Base-by-base conservation (phyloP, 2,113 vertebrate genomes). In the Microtus ochrogaster region DNA sequence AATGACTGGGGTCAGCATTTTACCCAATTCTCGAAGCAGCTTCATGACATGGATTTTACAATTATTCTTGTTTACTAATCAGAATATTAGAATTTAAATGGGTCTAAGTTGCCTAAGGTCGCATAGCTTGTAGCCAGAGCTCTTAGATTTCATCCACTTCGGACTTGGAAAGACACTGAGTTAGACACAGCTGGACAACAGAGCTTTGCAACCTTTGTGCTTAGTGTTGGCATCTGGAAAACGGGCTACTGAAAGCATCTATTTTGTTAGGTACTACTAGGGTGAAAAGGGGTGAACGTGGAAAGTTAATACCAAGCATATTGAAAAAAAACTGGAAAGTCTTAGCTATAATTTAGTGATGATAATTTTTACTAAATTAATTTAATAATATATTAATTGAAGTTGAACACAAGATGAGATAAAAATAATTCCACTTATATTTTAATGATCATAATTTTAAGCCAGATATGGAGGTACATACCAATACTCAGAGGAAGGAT, bases 341-440 rank as follows among this genome's bases (percentile, higher is more conserved):
- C 84, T 83, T 83, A 81, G 24, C 68, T 44, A 79, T 36, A 49
- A 33, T 28, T 89, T 95, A 84, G 90, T 86, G 74, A 68, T 81
- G 28, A 88, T 65, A n/a, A 79, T 82, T 90, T 73, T 21, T 73
- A 93, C 91, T 88, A 87, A 81, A 85, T 86, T 58, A 70, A 39
- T 93, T 76, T 0, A 81, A 22, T 33, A 85, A 26, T 49, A 26
- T 3, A 94, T 21, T 77, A 66, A 82, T 19, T 55, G 61, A 58
- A 88, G 70, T n/a, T 58, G 44, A 90, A 33, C 16, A 89, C 36
- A 79, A 14, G 58, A 28, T 33, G 93, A 89, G 58, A 84, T 92
- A 30, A 90, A 94, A 90, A 63, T 88, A 76, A 92, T 70, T 83
- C 11, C 49, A 16, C 36, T 91, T 76, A 76, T 68, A 90, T 65